Evolutionary conservation across 2,888 invertebrate species (phyloP), one percentile per base, ranked within the genome.

Genomic region (Vesta saturnalis): DNA sequence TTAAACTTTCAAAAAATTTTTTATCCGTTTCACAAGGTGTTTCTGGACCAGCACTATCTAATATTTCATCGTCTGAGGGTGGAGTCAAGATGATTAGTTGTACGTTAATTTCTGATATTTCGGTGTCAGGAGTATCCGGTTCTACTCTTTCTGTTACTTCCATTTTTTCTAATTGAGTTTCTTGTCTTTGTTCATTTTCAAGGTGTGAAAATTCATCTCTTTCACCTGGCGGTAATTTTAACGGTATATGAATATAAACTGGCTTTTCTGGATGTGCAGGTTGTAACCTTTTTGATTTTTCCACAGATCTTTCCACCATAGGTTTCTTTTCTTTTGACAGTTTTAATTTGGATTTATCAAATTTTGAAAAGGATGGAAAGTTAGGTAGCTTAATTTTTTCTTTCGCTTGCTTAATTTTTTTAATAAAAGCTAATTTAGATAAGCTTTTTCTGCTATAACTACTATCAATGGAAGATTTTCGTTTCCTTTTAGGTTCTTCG

Each of bases 11-110:
- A 55, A 81, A 80, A 63, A 79, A 80, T 18, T 71, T 76, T 59
- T 65, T 69, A 23, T 73, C 77, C 39, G 76, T 76, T 23, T 79
- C 79, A 0, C 77, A 76, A 12, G 82, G 82, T 0, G 82, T 82
- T 64, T 83, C 83, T 6, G 74, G 71, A 46, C 61, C 35, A 22
- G 43, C 39, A 39, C 78, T 75, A 61, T 83, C 82, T 52, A 83
- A 69, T 30, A 80, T 72, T 77, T 83, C 84, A 66, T 84, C 84
- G 56, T 84, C 83, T n/a, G 83, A 83, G 8, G 84, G 83, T 10
- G 83, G 81, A 12, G 83, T 83, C 56, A 84, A 65, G 60, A 83
- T 77, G 49, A 84, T 84, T 58, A 84, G 79, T 69, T 84, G 83
- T 4, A 83, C 80, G 16, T 74, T 78, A 57, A 74, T 69, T 10